Evolutionary conservation across 2,797 vertebrate genomes (phyloP).

Genomic region (Phoebastria nigripes): DNA sequence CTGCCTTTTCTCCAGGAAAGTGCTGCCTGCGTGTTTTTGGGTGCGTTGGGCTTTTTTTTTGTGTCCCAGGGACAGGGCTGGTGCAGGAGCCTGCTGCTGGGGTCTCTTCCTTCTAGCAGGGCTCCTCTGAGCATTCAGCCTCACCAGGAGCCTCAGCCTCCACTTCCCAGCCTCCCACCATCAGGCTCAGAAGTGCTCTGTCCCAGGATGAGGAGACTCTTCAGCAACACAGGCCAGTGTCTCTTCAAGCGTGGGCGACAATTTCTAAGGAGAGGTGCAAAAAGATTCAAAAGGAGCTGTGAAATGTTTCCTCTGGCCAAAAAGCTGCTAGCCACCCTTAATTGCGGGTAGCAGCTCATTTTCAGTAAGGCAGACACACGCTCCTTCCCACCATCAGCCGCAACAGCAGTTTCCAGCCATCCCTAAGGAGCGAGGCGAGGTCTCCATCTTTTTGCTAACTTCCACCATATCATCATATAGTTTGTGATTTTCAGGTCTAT

Average conservation of each 20-base stretch:
- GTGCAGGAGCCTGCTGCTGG: neutral
- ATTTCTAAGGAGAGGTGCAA: neutral
- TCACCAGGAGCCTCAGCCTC: neutral
- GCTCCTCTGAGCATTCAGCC: neutral
- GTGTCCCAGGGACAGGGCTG: neutral
- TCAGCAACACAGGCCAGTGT: neutral
- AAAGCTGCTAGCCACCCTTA: neutral
- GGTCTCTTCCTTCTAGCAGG: neutral
- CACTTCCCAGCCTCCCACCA: neutral
- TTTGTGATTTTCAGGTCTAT: neutral
- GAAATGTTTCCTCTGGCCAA: neutral
- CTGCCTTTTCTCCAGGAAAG: neutral
- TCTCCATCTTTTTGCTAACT: neutral
- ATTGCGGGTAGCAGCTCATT: neutral
- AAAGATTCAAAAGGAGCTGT: neutral
- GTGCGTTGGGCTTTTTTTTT: neutral
- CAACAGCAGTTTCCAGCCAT: neutral
- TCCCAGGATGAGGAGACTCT: neutral
- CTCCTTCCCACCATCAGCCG: neutral
- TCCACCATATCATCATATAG: rapidly evolving
- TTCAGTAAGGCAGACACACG: neutral
- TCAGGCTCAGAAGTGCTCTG: neutral
- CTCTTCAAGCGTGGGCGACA: neutral
- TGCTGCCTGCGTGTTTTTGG: neutral
- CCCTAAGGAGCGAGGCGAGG: rapidly evolving